Conservation (phyloP, 2,797 vertebrate species). For the Enteromius viviparus region DNA sequence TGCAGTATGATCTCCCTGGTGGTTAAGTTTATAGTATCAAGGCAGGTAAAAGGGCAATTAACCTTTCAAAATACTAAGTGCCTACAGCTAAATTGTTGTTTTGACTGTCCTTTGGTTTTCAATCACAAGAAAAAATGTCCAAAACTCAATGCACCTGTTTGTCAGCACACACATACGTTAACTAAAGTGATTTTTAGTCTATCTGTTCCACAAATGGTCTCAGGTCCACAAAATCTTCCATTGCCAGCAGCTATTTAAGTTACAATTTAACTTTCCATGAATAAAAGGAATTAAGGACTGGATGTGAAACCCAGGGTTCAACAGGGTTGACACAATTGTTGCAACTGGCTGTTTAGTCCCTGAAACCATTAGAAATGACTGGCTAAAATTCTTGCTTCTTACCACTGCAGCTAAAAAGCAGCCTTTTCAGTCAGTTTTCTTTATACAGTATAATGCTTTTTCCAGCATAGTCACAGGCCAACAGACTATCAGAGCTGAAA, state of each 20-base stretch:
- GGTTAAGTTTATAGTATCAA: conserved; percentile 6
- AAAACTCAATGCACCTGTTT: conserved; percentile 4
- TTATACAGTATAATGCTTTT: conserved; percentile 8
- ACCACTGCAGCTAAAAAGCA: background rate
- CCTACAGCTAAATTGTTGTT: background rate
- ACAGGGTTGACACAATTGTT: background rate
- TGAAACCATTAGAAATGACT: background rate
- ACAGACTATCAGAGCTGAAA: conserved; percentile 23
- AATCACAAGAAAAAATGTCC: background rate
- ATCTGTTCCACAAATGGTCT: background rate
- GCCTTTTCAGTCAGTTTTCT: conserved; percentile 2
- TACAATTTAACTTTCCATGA: background rate
- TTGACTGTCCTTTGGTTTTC: conserved; percentile 7
- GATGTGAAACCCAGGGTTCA: conserved; percentile 1
- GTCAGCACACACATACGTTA: background rate
- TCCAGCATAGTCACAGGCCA: background rate
- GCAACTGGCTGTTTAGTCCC: background rate
- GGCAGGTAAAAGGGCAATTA: conserved; percentile 6
- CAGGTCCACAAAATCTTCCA: background rate
- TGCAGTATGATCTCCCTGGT: background rate
- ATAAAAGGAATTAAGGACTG: background rate
- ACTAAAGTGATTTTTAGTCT: background rate
- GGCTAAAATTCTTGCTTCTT: background rate
- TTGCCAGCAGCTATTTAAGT: background rate
- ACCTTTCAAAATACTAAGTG: background rate